Evolutionary conservation across 1,140 invertebrate genomes (phyloP).

Genomic region (Pectinophora gossypiella): DNA sequence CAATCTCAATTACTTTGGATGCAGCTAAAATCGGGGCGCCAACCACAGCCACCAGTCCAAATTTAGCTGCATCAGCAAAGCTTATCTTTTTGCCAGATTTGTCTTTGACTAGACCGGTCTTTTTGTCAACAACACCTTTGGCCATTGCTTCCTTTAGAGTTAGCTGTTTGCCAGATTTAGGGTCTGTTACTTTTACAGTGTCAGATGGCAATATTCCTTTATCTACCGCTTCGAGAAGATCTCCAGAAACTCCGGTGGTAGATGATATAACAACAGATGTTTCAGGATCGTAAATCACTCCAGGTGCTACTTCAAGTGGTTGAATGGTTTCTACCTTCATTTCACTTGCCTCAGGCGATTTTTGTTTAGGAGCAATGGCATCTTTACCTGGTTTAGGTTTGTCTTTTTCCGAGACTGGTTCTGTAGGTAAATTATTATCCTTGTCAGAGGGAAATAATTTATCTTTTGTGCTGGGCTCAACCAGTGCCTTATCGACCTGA

Average conservation of each 20-base stretch:
- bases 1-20: constrained; percentile 72
- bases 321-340: constrained; percentile 69
- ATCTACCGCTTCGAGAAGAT: constrained; percentile 81
- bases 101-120: constrained; percentile 82
- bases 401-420: not conserved
- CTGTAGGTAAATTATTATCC: not conserved
- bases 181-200: constrained; percentile 85
- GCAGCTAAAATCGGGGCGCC: constrained; percentile 83
- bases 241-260: constrained; percentile 77
- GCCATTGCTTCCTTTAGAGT: constrained; percentile 86
- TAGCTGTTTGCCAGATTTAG: constrained; percentile 81
- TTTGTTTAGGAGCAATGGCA: not conserved
- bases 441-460: not conserved
- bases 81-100: constrained; percentile 80
- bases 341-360: constrained; percentile 35
- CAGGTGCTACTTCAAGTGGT: constrained; percentile 79
- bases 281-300: constrained; percentile 83
- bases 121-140: constrained; percentile 84
- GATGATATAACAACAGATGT: constrained; percentile 81
- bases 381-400: constrained; percentile 7
- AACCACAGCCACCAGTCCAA: constrained; percentile 82
- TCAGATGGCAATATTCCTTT: constrained; percentile 80
- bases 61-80: constrained; percentile 84
- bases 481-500: constrained; percentile 26
- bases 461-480: not conserved